Evolutionary conservation across 2,113 vertebrate genomes (phyloP).

Genomic region (Ammodytes dubius): DNA sequence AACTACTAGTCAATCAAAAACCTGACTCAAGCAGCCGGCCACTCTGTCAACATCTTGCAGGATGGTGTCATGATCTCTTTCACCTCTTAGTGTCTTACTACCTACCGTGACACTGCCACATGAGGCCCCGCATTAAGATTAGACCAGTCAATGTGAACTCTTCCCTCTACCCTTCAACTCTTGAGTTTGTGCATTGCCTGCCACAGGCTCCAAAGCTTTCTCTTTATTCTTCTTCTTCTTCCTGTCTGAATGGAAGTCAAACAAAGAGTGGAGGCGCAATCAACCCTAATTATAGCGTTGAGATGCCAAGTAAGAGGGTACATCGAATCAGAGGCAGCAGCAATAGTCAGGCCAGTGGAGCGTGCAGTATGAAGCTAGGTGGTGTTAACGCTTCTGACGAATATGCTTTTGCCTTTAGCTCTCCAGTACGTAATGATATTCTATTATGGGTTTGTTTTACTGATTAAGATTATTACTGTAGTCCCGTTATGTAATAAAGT

Average conservation of each 20-base stretch:
- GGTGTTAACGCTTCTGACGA: slow-evolving; percentile 3
- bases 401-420: slow-evolving; percentile 23
- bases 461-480: neutral
- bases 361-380: neutral
- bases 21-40: neutral
- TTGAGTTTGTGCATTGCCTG: slow-evolving; percentile 24
- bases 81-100: slow-evolving; percentile 28
- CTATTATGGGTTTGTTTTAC: neutral
- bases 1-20: too few species aligned
- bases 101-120: slow-evolving; percentile 11
- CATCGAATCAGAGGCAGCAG: slow-evolving; percentile 19
- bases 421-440: neutral
- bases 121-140: neutral
- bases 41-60: neutral
- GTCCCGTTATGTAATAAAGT: neutral
- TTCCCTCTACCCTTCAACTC: slow-evolving; percentile 3
- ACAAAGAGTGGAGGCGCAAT: slow-evolving; percentile 46
- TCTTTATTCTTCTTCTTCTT: slow-evolving; percentile 2
- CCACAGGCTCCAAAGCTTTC: neutral
- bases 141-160: slow-evolving; percentile 18
- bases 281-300: slow-evolving; percentile 68
- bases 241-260: slow-evolving; percentile 49
- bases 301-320: slow-evolving; percentile 25
- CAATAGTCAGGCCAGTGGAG: slow-evolving; percentile 18
- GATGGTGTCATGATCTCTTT: neutral